Conservation (phyloP, 2,797 vertebrate genomes). For the Clarias pachynema region DNA sequence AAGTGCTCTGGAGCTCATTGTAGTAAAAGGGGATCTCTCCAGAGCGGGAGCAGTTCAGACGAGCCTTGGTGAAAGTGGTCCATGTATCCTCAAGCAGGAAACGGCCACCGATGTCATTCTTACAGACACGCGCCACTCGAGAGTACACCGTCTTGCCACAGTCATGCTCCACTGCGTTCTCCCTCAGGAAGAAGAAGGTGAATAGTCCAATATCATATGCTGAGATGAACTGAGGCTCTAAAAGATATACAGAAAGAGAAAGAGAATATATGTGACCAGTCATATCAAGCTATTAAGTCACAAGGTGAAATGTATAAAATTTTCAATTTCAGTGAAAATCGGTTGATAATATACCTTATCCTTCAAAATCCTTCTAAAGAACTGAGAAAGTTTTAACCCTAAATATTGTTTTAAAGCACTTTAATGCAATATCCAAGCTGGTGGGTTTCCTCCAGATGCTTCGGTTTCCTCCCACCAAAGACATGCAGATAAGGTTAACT, state of each 20-base stretch:
- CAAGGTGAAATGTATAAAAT: too few relatives aligned
- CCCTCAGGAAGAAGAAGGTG: conserved; percentile 95
- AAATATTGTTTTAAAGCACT: too few relatives aligned
- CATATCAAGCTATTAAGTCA: too few relatives aligned
- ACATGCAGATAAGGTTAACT: too few relatives aligned
- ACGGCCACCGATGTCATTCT: conserved; percentile 94
- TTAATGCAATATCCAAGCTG: too few relatives aligned
- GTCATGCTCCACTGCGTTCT: conserved; percentile 95
- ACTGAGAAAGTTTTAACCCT: too few relatives aligned
- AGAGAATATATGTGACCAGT: not conserved
- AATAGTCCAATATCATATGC: conserved; percentile 95
- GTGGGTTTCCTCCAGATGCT: too few relatives aligned
- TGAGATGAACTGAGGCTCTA: conserved; percentile 97
- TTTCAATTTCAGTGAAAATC: too few relatives aligned
- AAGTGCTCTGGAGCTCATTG: conserved; percentile 96
- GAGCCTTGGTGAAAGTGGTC: conserved; percentile 98
- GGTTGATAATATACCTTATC: too few relatives aligned
- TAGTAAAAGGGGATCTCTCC: conserved; percentile 98
- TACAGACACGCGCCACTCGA: conserved; percentile 93
- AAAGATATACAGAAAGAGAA: not conserved
- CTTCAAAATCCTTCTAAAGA: too few relatives aligned
- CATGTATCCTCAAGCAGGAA: conserved; percentile 97
- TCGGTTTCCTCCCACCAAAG: too few relatives aligned
- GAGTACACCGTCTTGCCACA: conserved; percentile 95
- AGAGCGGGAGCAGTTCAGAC: conserved; percentile 94